These are phyloP conservation scores for Drosophila fungiperda DNA, from an alignment of 2,888 invertebrate genomes.

Conservation along the genomic window DNA sequence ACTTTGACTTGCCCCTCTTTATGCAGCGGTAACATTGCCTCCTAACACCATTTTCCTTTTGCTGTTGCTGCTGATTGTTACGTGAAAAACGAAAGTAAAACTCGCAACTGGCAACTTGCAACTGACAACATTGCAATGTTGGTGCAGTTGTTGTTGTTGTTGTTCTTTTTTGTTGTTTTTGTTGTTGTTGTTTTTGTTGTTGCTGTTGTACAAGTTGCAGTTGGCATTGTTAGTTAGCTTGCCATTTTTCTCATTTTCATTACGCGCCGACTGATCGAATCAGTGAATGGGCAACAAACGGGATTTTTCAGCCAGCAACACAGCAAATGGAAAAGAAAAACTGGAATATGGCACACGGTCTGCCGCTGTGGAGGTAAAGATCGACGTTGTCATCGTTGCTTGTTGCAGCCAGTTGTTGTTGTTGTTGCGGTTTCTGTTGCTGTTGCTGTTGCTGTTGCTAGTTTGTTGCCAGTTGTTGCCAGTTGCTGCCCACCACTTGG, in stretches of 20 bases:
- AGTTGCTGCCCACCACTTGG: conserved; percentile 52
- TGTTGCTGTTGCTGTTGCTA: conserved; percentile 12
- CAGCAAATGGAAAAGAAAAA: conserved; percentile 39
- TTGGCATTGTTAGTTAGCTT: conserved; percentile 76
- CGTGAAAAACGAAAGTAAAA: conserved; percentile 81
- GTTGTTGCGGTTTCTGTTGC: conserved; percentile 18
- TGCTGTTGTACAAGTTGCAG: conserved; percentile 55
- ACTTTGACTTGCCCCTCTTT: conserved; percentile 3
- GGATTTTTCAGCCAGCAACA: conserved; percentile 60
- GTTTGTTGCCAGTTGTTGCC: conserved; percentile 12
- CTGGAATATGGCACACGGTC: conserved; percentile 75
- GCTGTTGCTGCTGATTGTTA: conserved; percentile 62
- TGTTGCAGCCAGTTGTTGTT: conserved; percentile 22
- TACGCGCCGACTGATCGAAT: conserved; percentile 72
- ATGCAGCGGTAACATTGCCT: conserved; percentile 69
- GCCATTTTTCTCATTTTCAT: conserved; percentile 64
- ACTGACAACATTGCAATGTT: conserved; percentile 57
- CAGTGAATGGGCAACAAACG: conserved; percentile 76
- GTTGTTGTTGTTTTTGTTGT: conserved; percentile 38
- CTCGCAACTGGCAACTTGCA: conserved; percentile 54
- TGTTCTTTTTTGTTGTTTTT: conserved; percentile 11
- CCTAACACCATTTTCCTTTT: conserved; percentile 81
- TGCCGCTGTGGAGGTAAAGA: conserved; percentile 70
- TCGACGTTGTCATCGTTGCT: conserved; percentile 63
- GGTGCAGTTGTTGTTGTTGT: conserved; percentile 2